phyloP scores from a whole-genome alignment of 2,113 vertebrate genomes.

The Silurus asotus region DNA sequence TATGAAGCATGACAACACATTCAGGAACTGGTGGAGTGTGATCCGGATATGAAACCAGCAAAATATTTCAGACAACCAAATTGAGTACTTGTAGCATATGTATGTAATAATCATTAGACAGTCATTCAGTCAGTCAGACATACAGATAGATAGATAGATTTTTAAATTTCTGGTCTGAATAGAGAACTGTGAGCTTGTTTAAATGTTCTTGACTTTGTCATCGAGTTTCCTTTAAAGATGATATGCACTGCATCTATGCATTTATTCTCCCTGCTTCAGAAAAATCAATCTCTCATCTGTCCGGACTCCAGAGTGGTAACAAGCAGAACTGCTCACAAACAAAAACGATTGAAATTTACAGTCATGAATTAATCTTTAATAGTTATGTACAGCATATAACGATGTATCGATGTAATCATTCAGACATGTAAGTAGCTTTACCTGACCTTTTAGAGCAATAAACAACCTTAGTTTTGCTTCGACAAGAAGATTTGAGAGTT shows the following conservation, averaged over 20 bases:
- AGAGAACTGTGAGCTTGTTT: too few relatives aligned
- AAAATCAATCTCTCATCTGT: neutral
- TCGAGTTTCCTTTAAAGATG: neutral
- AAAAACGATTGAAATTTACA: neutral
- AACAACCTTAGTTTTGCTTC: neutral
- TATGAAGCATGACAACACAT: neutral
- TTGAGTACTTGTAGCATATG: neutral
- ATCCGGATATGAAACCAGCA: neutral
- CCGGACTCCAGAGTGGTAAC: neutral
- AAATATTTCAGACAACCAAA: neutral
- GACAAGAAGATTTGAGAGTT: neutral
- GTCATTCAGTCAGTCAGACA: too few relatives aligned
- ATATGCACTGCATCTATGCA: neutral
- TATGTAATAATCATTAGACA: too few relatives aligned
- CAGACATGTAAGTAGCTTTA: too few relatives aligned
- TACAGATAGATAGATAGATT: too few relatives aligned
- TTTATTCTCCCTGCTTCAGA: too few relatives aligned
- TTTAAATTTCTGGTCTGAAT: too few relatives aligned
- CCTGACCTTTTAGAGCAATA: too few relatives aligned
- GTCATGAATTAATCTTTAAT: neutral
- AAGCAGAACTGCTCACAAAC: neutral
- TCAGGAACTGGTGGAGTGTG: neutral
- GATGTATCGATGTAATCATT: too few relatives aligned
- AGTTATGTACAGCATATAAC: too few relatives aligned
- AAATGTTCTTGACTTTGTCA: too few relatives aligned